Evolutionary conservation across 2,888 invertebrate genomes (phyloP).

Genomic region (Ophion ellenae): DNA sequence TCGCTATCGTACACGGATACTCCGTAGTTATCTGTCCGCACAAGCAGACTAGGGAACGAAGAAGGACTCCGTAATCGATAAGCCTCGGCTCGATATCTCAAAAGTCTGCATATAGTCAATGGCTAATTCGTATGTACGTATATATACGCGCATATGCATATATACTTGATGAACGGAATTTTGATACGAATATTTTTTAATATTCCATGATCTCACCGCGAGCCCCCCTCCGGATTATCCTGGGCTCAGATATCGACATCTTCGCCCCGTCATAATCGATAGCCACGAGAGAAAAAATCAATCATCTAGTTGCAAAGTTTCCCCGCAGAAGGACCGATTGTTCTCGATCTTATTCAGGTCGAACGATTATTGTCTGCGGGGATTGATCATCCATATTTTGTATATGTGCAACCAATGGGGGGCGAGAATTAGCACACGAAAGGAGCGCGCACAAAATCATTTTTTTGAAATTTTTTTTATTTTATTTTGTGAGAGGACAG

Average conservation of each 20-base stretch:
- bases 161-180: neutral
- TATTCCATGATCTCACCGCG: neutral
- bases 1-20: constrained; percentile 4
- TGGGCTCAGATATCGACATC: neutral
- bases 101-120: neutral
- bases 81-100: constrained; percentile 44
- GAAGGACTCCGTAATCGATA: constrained; percentile 55
- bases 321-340: neutral
- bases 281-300: neutral
- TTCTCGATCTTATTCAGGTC: neutral
- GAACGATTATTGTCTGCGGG: too few relatives aligned
- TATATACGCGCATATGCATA: neutral
- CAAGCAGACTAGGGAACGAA: constrained; percentile 3
- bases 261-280: neutral
- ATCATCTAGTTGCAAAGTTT: constrained; percentile 8
- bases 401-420: too few relatives aligned
- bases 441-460: too few relatives aligned
- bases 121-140: neutral
- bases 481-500: too few relatives aligned
- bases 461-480: too few relatives aligned
- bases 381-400: too few relatives aligned
- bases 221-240: neutral
- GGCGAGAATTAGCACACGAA: too few relatives aligned
- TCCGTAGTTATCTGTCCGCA: constrained; percentile 24
- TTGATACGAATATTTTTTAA: neutral